phyloP scores from a whole-genome alignment of 2,888 invertebrate species.

The Mactromeris polynyma region DNA sequence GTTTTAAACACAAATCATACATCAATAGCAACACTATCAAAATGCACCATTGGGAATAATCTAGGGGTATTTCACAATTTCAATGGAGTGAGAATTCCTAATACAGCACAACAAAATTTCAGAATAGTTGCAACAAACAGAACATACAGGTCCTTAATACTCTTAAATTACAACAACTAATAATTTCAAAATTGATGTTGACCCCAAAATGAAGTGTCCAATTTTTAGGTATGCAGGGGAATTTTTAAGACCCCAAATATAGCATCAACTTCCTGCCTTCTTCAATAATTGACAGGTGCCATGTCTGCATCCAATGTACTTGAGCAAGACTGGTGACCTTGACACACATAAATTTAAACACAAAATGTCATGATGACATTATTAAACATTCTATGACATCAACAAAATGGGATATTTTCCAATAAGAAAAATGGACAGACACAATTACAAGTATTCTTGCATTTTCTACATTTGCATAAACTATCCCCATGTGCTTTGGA shows the following conservation, averaged over 20 bases:
- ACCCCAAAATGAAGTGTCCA: too few species aligned
- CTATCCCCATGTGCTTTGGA: slow-evolving; percentile 12
- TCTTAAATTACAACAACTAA: too few species aligned
- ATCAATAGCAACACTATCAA: too few species aligned
- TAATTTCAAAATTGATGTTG: too few species aligned
- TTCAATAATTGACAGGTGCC: not conserved
- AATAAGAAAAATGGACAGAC: not conserved
- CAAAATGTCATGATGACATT: not conserved
- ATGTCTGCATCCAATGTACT: not conserved
- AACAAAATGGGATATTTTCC: not conserved
- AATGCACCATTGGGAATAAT: too few species aligned
- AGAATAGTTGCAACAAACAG: too few species aligned
- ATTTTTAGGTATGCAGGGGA: not conserved
- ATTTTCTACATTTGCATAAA: slow-evolving; percentile 33
- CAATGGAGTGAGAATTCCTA: too few species aligned
- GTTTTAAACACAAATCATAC: too few species aligned
- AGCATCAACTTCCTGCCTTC: not conserved
- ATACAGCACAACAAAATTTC: too few species aligned
- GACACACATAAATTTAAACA: not conserved
- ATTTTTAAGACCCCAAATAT: not conserved
- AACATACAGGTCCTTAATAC: too few species aligned
- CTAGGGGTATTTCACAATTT: too few species aligned
- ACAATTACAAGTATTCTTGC: not conserved
- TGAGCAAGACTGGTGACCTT: not conserved
- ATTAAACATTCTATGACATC: not conserved